Base-by-base conservation (phyloP, 2,888 invertebrate genomes). In the Hypsopygia costalis region DNA sequence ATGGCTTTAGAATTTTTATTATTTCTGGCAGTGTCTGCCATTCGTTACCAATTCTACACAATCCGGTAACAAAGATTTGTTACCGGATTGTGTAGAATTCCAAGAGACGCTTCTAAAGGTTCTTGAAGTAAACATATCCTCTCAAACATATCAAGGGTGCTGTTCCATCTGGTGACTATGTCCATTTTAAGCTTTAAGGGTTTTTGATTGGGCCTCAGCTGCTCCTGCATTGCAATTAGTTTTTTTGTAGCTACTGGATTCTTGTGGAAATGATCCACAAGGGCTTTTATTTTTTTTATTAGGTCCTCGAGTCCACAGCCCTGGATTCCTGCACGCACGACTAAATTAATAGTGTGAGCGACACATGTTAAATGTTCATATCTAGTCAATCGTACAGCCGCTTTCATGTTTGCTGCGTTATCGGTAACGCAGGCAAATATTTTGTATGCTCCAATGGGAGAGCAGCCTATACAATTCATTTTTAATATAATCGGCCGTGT, bases 351-450 rank as follows among this genome's bases (percentile, higher is more conserved):
- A 36, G 53, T 51, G 41, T 58, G 53, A 49, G 55, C 51, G 11
- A 54, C 36, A 50, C 57, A 60, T 34, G 51, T 48, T 33, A 58
- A 53, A 53, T 58, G 51, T 33, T 55, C 51, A 46, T 43, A 58
- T 48, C 47, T 49, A 1, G 46, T 52, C 28, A 56, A 51, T 35
- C 49, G 49, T 51, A 59, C 48, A 46, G 57, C 56, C 22, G 56
- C 56, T 27, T 53, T 55, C 52, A 55, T 52, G 22, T 59, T 61
- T 10, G 52, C 55, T 51, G 59, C 55, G 39, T 59, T 61, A 49
- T 59, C 55, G 41, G 47, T 58, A 40, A 53, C 48, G 43, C 49
- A 51, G 40, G 49, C 45, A 51, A 46, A 41, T 53, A 48, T 52
- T 44, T 41, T 47, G 36, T 41, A 52, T 49, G 36, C 27, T 16